These are phyloP conservation scores for Phycodurus eques DNA, from an alignment of 2,113 vertebrate genomes.

Conservation along the genomic window DNA sequence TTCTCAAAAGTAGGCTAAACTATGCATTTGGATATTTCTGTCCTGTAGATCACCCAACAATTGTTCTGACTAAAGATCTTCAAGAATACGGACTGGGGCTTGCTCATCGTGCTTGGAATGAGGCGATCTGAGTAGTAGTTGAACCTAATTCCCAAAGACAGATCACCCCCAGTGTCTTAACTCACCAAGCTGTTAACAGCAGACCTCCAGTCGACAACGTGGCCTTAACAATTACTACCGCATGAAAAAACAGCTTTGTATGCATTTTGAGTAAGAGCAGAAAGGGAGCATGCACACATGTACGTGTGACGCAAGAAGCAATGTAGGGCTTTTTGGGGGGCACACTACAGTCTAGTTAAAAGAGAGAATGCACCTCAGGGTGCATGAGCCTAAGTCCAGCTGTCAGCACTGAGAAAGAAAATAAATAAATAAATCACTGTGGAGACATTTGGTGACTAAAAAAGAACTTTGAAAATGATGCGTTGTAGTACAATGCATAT, in stretches of 20 bases:
- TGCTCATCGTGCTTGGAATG: slow-evolving; percentile 7
- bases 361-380: slow-evolving; percentile 3
- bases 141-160: slow-evolving; percentile 35
- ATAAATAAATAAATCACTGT: neutral
- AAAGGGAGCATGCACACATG: slow-evolving; percentile 12
- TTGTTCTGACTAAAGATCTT: too few relatives aligned
- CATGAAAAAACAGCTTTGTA: slow-evolving; percentile 30
- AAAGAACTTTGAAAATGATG: too few relatives aligned
- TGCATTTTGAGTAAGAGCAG: neutral
- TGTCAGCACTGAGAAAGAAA: slow-evolving; percentile 30
- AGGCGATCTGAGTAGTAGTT: slow-evolving; percentile 6
- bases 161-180: slow-evolving; percentile 24
- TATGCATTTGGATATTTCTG: too few relatives aligned
- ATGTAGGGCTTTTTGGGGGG: slow-evolving; percentile 3
- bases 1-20: neutral
- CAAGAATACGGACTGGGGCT: neutral
- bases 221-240: slow-evolving; percentile 31
- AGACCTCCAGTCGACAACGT: slow-evolving; percentile 27
- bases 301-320: slow-evolving; percentile 1
- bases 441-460: neutral
- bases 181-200: slow-evolving; percentile 35
- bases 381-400: slow-evolving; percentile 24
- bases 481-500: neutral
- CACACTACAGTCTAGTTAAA: slow-evolving; percentile 13
- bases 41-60: neutral